These are phyloP conservation scores for Astreopora myriophthalma DNA, from an alignment of 64 coral and sea anemone genomes.

Conservation along the genomic window DNA sequence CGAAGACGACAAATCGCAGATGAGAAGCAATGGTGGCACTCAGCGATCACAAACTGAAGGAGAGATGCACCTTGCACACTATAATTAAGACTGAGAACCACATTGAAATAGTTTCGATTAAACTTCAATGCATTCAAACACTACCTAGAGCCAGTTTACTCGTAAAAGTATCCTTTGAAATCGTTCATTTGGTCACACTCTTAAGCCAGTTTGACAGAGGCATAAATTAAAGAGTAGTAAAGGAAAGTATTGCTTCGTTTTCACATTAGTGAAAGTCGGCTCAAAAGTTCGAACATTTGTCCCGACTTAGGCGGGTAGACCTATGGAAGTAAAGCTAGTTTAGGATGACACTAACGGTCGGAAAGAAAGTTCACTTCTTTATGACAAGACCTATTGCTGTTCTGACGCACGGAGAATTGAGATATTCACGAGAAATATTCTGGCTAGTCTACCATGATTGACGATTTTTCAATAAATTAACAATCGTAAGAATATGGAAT, in stretches of 20 bases:
- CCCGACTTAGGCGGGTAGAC: no score
- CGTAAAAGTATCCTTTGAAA: background rate
- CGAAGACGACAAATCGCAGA: background rate
- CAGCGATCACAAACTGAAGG: no score
- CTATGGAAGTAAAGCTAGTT: no score
- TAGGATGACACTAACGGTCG: no score
- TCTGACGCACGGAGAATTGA: background rate
- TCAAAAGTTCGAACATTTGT: no score
- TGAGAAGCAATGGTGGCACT: no score
- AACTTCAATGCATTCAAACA: no score
- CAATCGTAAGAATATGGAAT: background rate
- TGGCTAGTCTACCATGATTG: background rate
- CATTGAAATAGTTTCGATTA: no score
- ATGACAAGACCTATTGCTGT: background rate
- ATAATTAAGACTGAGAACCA: no score
- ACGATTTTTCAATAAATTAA: background rate
- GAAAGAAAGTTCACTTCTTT: background rate
- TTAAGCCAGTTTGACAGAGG: background rate
- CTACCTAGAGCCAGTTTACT: background rate
- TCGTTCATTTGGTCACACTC: background rate
- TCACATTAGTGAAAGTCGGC: background rate
- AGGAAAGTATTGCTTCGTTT: background rate
- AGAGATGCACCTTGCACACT: no score
- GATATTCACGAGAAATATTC: background rate
- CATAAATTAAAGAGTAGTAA: background rate